These are phyloP conservation scores for Indicator indicator DNA, from an alignment of 2,113 vertebrate genomes.

Conservation along the genomic window DNA sequence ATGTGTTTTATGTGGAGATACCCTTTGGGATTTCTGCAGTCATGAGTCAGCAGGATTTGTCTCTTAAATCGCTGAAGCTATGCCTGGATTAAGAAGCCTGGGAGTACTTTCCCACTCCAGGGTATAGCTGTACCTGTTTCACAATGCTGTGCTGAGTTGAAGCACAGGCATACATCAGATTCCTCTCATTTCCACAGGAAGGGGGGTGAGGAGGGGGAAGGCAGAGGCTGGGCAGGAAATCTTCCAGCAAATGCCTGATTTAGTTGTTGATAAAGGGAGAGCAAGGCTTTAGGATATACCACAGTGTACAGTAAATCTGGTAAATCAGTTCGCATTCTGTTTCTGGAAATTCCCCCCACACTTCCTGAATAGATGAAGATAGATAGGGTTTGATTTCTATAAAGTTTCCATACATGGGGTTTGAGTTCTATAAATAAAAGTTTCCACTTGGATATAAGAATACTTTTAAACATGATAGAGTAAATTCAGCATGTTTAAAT, in stretches of 20 bases:
- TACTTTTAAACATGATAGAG: neutral
- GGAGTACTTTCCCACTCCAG: neutral
- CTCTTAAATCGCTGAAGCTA: neutral
- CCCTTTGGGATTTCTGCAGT: neutral
- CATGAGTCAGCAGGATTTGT: conserved; percentile 38
- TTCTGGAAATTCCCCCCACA: neutral
- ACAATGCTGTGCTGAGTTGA: accelerated
- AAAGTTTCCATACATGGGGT: neutral
- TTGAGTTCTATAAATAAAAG: neutral
- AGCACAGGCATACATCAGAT: neutral
- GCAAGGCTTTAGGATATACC: neutral
- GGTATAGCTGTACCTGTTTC: neutral
- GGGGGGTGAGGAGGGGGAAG: neutral
- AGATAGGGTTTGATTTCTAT: neutral
- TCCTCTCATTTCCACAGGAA: neutral
- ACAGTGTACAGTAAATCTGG: neutral
- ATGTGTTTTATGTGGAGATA: neutral
- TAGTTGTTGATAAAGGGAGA: neutral
- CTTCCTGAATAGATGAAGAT: neutral
- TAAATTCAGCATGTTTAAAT: neutral
- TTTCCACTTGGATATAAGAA: neutral
- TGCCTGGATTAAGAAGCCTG: neutral
- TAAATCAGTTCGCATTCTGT: neutral
- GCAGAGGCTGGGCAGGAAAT: neutral
- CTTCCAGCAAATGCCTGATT: neutral